Base-by-base conservation (phyloP, 2,113 vertebrate species). In the Muntiacus muntjak region DNA sequence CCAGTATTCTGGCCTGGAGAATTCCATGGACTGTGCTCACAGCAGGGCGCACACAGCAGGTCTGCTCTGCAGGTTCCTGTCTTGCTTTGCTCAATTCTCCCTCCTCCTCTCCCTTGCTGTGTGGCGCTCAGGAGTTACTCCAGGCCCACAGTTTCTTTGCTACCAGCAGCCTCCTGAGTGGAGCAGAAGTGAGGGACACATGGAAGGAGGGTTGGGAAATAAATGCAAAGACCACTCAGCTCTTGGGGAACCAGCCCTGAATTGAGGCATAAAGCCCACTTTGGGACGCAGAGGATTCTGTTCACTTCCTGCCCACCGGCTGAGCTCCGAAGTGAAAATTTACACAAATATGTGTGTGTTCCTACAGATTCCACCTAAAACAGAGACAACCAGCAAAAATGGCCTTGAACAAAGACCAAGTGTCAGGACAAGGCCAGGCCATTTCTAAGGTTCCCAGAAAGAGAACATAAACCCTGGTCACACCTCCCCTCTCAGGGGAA, bases 101-200 rank as follows among this genome's bases (percentile, higher is more conserved):
- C 40, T 45, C 82, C 25, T 11, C 50, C 90, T 25, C 13, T 55
- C 47, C 40, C 7, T 23, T 16, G 23, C 36, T 11, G 4, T 16
- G 16, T 12, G 13, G 14, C 23, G 47, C 36, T 30, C 40, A 33
- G n/a, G 23, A 23, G 14, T 28, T 85, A 40, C 40, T 57, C 12
- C 30, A 0, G 0, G 25, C 16, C 52, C 78, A 33, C n/a, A 40
- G 10, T 36, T 55, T 16, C 50, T 54, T 55, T 33, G 40, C 15
- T 4, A 45, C 28, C 14, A 62, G 45, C 11, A 33, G 33, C n/a
- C 43, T 36, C 30, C 43, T 10, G 9, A 3, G n/a, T 54, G 45
- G 52, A 78, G 21, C 6, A 2, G 30, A 8, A 4, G 78, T 8
- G 8, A 82, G 12, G 30, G 47, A 5, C 19, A 30, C 62, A 16